phyloP scores from a whole-genome alignment of 2,113 vertebrate species.

The Oplegnathus fasciatus region DNA sequence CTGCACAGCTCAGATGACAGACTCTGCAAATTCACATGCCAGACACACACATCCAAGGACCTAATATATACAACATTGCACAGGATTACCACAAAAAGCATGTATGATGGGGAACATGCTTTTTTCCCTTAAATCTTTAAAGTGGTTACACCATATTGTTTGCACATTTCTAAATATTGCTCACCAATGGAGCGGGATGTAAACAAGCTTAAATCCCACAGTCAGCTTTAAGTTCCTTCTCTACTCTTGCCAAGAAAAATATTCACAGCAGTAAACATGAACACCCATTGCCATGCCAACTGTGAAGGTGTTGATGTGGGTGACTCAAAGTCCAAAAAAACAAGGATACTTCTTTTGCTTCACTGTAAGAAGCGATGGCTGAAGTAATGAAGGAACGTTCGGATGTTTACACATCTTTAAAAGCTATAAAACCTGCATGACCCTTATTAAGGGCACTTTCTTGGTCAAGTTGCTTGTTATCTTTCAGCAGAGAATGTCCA shows the following conservation, averaged over 20 bases:
- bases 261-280: slow-evolving; percentile 30
- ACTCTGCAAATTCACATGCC: neutral
- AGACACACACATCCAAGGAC: neutral
- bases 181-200: slow-evolving; percentile 18
- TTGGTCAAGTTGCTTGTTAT: neutral
- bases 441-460: neutral
- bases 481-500: neutral
- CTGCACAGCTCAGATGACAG: neutral
- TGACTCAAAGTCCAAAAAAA: slow-evolving; percentile 37
- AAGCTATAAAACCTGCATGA: neutral
- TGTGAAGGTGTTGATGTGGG: slow-evolving; percentile 27
- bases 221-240: slow-evolving; percentile 10
- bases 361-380: neutral
- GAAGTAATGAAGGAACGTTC: neutral
- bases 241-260: slow-evolving; percentile 38
- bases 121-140: neutral
- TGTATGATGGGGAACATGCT: neutral
- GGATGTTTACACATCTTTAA: neutral
- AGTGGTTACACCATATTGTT: slow-evolving; percentile 1
- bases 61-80: neutral
- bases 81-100: neutral
- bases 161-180: slow-evolving; percentile 33
- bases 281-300: slow-evolving; percentile 49
- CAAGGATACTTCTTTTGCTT: neutral
- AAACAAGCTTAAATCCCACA: slow-evolving; percentile 27